Evolutionary conservation across 2,113 vertebrate species (phyloP), one percentile per base, ranked within the genome.

Genomic region (Ptilorrhoa leucosticta): DNA sequence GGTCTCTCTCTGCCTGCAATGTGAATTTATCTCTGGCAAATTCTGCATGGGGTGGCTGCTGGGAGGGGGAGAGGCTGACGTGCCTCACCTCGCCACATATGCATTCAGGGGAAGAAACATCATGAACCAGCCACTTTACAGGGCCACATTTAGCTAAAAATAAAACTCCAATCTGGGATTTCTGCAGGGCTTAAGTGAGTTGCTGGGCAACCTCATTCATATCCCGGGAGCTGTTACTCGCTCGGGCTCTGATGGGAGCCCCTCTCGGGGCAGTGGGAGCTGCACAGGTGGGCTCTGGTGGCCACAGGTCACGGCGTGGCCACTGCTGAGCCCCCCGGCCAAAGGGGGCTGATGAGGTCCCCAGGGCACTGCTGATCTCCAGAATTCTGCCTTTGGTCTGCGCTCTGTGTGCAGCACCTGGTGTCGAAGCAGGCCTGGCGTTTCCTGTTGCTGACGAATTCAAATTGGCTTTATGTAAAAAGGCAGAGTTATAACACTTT

Each of bases 131-230:
- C 50, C 85, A 40, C 84, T 89, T 47, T 18, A 15, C 72, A 84
- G 19, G 84, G 68, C 82, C 26, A 21, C 65, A 63, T 63, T 79
- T 61, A 64, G 92, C 87, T 93, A 81, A 89, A 96, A 93, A 78
- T 89, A 91, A 70, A 91, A 44, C 82, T 84, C 72, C 81, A 91
- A 54, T 80, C 87, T 91, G 90, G 80, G 48, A 69, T 89, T 95
- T 92, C 68, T 89, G 31, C 87, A 65, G 76, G 87, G 76, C 76
- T 94, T 78, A 64, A 89, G 87, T 42, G 83, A 86, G 92, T 86
- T 93, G 80, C 92, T 91, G 33, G 3, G 90, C 89, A 94, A 90
- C 92, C 71, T 79, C 87, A 83, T 66, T 89, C 47, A 63, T 61
- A 50, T 83, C 83, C 22, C 56, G 58, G 57, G 60, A 88, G 87